These are phyloP conservation scores for Creontiades dilutus DNA, from an alignment of 2,888 invertebrate genomes.

Conservation along the genomic window DNA sequence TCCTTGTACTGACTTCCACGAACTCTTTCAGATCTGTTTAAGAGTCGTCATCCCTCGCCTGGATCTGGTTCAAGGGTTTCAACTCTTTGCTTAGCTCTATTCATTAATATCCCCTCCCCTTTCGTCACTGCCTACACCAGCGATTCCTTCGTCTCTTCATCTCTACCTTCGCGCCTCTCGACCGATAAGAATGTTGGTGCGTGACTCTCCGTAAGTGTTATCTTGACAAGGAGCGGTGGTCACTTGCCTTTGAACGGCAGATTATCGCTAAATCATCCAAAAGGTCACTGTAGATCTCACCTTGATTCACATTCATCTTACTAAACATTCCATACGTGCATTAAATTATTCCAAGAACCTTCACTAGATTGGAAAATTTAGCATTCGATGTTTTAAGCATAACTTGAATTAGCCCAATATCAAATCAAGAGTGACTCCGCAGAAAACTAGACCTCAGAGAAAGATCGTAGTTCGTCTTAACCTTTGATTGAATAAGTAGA, in stretches of 20 bases:
- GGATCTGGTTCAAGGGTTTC: conserved; percentile 58
- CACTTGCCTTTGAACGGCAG: not conserved
- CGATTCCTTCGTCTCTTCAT: not conserved
- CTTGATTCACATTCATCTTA: not conserved
- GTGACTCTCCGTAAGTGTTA: not conserved
- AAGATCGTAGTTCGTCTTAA: too few species aligned
- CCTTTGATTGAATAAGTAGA: too few species aligned
- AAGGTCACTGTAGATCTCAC: not conserved
- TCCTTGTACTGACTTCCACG: conserved; percentile 21
- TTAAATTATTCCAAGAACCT: too few species aligned
- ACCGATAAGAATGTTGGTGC: conserved; percentile 20
- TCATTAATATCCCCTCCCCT: conserved; percentile 2
- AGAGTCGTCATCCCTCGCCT: not conserved
- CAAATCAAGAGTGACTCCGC: too few species aligned
- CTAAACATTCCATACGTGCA: too few species aligned
- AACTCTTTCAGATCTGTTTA: conserved; percentile 21
- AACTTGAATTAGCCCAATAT: too few species aligned
- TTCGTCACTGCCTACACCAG: too few species aligned
- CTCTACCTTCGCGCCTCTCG: not conserved
- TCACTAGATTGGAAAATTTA: too few species aligned
- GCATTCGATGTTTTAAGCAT: too few species aligned
- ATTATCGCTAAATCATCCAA: not conserved
- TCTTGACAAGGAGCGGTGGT: not conserved
- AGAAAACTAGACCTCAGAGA: too few species aligned
- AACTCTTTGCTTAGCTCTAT: not conserved